A percentile compares a stretch with the other conserved stretches of the same genome.
phyloP scores from a whole-genome alignment of 2,888 invertebrate species.

The Tribolium freemani region DNA sequence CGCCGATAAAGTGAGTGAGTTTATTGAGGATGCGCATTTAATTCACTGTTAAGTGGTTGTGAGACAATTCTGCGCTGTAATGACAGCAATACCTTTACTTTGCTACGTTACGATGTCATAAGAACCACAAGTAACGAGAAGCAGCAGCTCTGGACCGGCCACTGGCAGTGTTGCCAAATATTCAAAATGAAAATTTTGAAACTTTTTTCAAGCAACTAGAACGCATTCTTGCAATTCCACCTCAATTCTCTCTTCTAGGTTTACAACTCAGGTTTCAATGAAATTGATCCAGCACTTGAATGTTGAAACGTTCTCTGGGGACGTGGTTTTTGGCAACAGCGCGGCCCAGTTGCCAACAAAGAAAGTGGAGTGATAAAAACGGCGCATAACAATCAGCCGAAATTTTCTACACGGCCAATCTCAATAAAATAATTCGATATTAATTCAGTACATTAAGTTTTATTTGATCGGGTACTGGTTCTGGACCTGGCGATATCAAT shows the following conservation, averaged over 20 bases:
- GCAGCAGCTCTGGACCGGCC: neutral
- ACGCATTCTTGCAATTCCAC: neutral
- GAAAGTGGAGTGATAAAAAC: constrained; percentile 23
- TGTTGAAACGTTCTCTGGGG: too few species aligned
- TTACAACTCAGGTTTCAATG: too few species aligned
- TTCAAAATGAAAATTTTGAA: neutral
- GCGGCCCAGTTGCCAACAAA: neutral
- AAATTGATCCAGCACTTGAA: too few species aligned
- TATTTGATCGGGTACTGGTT: constrained; percentile 58
- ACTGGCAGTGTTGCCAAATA: neutral
- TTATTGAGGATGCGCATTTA: constrained; percentile 16
- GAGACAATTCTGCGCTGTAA: constrained; percentile 12
- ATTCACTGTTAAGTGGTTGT: neutral
- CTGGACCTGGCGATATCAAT: constrained; percentile 41
- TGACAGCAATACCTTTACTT: constrained; percentile 14
- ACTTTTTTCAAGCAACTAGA: neutral
- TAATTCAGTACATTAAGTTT: constrained; percentile 62
- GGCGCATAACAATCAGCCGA: constrained; percentile 23
- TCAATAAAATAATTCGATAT: constrained; percentile 59
- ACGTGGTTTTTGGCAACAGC: neutral
- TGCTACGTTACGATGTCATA: constrained; percentile 10
- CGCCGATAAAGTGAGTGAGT: constrained; percentile 11
- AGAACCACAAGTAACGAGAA: constrained; percentile 13
- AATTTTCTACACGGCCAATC: constrained; percentile 56
- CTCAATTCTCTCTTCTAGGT: too few species aligned